These are phyloP conservation scores for Alethe diademata DNA, from an alignment of 2,113 vertebrate species.

Conservation along the genomic window DNA sequence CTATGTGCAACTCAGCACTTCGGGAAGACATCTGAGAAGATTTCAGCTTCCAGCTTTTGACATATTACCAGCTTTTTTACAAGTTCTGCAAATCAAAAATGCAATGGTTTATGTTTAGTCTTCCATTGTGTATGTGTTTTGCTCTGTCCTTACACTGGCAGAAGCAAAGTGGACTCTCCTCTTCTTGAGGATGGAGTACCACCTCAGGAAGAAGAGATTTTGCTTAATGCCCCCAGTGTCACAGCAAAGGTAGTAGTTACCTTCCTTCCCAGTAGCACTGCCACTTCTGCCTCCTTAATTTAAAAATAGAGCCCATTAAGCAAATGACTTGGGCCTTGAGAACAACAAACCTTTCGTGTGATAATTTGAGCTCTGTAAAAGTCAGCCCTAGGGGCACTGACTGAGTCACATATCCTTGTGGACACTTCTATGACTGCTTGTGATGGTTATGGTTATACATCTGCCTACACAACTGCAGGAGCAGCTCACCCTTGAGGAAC, in stretches of 20 bases:
- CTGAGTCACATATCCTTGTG: neutral
- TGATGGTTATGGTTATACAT: neutral
- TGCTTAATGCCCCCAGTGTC: fast-evolving
- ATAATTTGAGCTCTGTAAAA: neutral
- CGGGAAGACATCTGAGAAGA: neutral
- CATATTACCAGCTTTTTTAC: neutral
- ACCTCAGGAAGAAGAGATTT: neutral
- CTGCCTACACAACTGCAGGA: neutral
- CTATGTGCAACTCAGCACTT: neutral
- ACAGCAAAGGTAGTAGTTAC: neutral
- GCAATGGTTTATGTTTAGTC: neutral
- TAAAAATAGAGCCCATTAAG: neutral
- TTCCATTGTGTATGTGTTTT: neutral
- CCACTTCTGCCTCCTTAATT: neutral
- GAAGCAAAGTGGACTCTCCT: neutral
- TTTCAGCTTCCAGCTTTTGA: neutral
- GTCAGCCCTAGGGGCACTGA: neutral
- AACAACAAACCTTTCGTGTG: neutral
- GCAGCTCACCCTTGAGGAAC: neutral
- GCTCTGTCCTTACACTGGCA: neutral
- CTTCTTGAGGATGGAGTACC: neutral
- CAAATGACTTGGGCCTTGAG: neutral
- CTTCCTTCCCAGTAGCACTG: neutral
- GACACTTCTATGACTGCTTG: neutral
- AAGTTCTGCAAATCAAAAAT: neutral